Evolutionary conservation across 2,888 invertebrate genomes (phyloP).

Genomic region (Drosophila niveifrons): DNA sequence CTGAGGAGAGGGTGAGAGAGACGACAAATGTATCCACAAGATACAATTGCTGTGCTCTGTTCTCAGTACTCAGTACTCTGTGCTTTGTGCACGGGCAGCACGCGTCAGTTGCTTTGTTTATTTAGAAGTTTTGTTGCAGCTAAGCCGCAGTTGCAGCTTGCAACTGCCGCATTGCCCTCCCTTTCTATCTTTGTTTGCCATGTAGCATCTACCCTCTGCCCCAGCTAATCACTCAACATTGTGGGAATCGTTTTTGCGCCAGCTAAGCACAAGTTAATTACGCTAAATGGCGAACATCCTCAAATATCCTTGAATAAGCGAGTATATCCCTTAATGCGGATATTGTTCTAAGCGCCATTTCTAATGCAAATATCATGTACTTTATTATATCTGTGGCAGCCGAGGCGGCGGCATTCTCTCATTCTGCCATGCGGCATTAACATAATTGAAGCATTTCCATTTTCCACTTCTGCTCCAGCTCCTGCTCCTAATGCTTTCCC

Average conservation of each 20-base stretch:
- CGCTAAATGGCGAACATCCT: slow-evolving; percentile 52
- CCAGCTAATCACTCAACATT: slow-evolving; percentile 45
- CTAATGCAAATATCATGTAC: slow-evolving; percentile 64
- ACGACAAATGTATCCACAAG: slow-evolving; percentile 57
- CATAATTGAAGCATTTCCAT: slow-evolving; percentile 66
- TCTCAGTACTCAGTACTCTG: neutral
- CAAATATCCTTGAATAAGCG: slow-evolving; percentile 35
- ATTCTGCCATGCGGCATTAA: slow-evolving; percentile 40
- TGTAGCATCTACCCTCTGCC: neutral
- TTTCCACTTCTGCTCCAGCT: slow-evolving; percentile 8
- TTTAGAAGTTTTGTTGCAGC: slow-evolving; percentile 64
- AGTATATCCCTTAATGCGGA: slow-evolving; percentile 49
- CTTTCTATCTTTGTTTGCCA: neutral
- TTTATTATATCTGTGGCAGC: slow-evolving; percentile 39
- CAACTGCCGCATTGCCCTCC: slow-evolving; percentile 33
- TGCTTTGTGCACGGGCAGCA: slow-evolving; percentile 43
- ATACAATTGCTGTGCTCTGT: slow-evolving; percentile 66
- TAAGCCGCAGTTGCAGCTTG: slow-evolving; percentile 60
- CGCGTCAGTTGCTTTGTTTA: slow-evolving; percentile 72
- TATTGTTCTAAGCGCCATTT: slow-evolving; percentile 36
- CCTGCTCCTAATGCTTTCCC: neutral
- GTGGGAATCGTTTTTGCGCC: slow-evolving; percentile 63
- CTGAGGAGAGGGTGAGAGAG: neutral
- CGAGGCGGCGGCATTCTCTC: slow-evolving; percentile 5
- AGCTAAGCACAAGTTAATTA: slow-evolving; percentile 58